phyloP scores from a whole-genome alignment of 2,797 vertebrate genomes.

The Crax fasciolata region DNA sequence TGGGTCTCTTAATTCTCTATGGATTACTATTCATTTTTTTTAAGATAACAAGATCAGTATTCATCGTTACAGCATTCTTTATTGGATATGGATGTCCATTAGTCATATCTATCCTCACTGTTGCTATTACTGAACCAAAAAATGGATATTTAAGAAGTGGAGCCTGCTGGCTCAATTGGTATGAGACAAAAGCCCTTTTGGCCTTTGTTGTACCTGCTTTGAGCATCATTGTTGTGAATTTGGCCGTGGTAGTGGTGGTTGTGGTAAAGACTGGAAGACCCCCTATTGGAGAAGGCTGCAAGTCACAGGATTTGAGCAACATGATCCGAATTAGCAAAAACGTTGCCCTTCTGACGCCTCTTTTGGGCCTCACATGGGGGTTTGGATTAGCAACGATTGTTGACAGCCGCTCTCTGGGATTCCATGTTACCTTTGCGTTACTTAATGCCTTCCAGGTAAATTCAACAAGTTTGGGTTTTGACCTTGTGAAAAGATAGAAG shows the following conservation, averaged over 20 bases:
- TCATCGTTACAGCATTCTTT: slow-evolving; percentile 73
- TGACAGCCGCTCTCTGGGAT: not conserved
- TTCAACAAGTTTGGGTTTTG: not conserved
- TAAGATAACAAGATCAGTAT: slow-evolving; percentile 71
- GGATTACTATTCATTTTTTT: slow-evolving; percentile 80
- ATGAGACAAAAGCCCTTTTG: slow-evolving; percentile 73
- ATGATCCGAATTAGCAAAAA: slow-evolving; percentile 81
- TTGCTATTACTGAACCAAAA: slow-evolving; percentile 75
- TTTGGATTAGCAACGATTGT: slow-evolving; percentile 75
- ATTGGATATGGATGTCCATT: slow-evolving; percentile 83
- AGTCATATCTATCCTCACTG: slow-evolving; percentile 77
- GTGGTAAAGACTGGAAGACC: slow-evolving; percentile 79
- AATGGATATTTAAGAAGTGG: slow-evolving; percentile 60
- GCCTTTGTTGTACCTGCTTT: slow-evolving; percentile 79
- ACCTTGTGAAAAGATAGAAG: not conserved
- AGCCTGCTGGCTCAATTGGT: slow-evolving; percentile 83
- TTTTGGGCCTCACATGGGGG: slow-evolving; percentile 84
- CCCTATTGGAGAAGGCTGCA: slow-evolving; percentile 73
- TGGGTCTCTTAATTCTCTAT: slow-evolving; percentile 82
- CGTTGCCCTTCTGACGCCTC: slow-evolving; percentile 80
- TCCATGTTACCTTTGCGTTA: slow-evolving; percentile 73
- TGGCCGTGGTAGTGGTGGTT: slow-evolving; percentile 78
- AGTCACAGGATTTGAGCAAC: slow-evolving; percentile 76
- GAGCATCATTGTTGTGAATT: slow-evolving; percentile 79
- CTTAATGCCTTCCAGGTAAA: slow-evolving; percentile 85